Conservation (phyloP, 2,888 invertebrate species). For the Orthonevra nobilis region DNA sequence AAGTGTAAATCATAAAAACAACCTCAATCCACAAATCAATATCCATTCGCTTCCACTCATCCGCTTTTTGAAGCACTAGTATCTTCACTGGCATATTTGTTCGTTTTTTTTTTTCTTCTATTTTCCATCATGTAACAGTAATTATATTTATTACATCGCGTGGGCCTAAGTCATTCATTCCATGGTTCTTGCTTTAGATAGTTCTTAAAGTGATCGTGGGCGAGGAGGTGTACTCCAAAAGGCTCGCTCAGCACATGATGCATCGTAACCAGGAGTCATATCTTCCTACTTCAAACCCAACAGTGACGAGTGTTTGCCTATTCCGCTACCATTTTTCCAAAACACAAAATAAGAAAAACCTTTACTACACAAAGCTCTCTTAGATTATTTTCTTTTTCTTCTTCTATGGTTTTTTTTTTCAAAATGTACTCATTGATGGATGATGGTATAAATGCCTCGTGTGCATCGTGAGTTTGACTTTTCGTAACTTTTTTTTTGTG, state of each 20-base stretch:
- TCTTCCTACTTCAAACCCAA: slow-evolving; percentile 21
- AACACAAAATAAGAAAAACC: too few relatives aligned
- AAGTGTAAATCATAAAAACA: too few relatives aligned
- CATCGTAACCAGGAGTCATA: slow-evolving; percentile 36
- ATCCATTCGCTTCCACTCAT: too few relatives aligned
- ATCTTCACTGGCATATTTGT: too few relatives aligned
- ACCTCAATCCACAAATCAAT: too few relatives aligned
- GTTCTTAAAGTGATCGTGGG: slow-evolving; percentile 27
- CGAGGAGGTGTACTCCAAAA: slow-evolving; percentile 32
- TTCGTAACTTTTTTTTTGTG: neutral
- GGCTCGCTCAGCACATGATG: slow-evolving; percentile 23
- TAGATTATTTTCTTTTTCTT: too few relatives aligned
- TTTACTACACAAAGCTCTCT: slow-evolving; percentile 10
- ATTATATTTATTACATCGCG: slow-evolving; percentile 43
- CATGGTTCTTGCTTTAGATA: slow-evolving; percentile 13
- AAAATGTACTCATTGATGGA: slow-evolving; percentile 51
- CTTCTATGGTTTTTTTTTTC: neutral
- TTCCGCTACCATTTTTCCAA: slow-evolving; percentile 18
- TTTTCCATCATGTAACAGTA: slow-evolving; percentile 41
- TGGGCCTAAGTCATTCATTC: slow-evolving; percentile 22
- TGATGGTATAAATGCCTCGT: slow-evolving; percentile 48
- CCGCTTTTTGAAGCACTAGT: too few relatives aligned
- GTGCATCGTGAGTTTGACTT: slow-evolving; percentile 46
- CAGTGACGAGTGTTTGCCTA: slow-evolving; percentile 36
- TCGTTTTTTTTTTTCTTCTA: too few relatives aligned